These are phyloP conservation scores for Erpornis zantholeuca DNA, from an alignment of 2,113 vertebrate genomes.

Conservation along the genomic window DNA sequence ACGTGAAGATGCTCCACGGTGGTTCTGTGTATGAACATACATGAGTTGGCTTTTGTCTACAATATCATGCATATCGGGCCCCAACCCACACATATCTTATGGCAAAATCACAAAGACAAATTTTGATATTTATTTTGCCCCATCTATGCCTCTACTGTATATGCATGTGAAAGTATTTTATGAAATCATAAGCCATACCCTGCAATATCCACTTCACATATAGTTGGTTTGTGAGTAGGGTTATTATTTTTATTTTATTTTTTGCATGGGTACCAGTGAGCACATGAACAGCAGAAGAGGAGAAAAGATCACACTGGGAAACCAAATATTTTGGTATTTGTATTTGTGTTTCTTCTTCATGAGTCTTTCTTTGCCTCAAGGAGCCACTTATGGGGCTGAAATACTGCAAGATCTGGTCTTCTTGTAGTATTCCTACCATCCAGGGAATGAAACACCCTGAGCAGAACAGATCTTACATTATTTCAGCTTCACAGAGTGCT, in stretches of 20 bases:
- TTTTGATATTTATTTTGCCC: neutral
- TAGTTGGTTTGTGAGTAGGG: neutral
- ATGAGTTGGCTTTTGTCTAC: neutral
- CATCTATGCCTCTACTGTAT: neutral
- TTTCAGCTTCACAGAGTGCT: slow-evolving; percentile 59
- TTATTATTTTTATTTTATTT: neutral
- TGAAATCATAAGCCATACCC: neutral
- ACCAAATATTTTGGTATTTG: slow-evolving; percentile 33
- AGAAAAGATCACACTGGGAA: slow-evolving; percentile 28
- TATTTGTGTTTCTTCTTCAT: slow-evolving; percentile 52
- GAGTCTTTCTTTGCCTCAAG: slow-evolving; percentile 60
- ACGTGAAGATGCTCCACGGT: neutral
- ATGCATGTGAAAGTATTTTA: neutral
- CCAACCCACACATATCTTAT: neutral
- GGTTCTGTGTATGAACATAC: neutral
- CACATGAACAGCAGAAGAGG: neutral
- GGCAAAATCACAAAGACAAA: neutral
- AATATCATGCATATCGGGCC: neutral
- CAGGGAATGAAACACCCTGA: slow-evolving; percentile 54
- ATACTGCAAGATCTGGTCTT: slow-evolving; percentile 60
- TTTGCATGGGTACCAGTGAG: neutral
- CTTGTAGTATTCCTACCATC: slow-evolving; percentile 39
- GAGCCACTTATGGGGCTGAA: slow-evolving; percentile 60
- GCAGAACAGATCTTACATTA: slow-evolving; percentile 65
- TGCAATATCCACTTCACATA: neutral